Evolutionary conservation across 2,113 vertebrate species (phyloP).

Genomic region (Pao palembangensis): DNA sequence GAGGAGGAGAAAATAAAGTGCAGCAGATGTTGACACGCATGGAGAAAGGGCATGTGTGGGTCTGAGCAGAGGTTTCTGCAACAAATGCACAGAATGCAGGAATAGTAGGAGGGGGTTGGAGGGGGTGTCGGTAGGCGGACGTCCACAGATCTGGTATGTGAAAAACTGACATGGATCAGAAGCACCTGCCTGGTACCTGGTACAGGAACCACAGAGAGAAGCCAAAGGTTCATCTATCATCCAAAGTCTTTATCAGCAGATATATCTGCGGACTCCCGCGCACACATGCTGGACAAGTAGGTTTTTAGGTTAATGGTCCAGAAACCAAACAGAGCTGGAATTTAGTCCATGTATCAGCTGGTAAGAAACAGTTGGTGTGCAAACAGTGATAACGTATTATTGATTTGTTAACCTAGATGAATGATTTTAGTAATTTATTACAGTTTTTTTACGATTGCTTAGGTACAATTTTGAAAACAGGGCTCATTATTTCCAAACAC

Average conservation of each 20-base stretch:
- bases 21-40: too few species aligned
- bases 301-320: neutral
- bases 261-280: neutral
- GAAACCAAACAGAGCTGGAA: neutral
- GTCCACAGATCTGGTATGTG: constrained; percentile 9
- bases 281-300: neutral
- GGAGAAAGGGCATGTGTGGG: neutral
- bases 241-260: neutral
- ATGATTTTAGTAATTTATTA: too few species aligned
- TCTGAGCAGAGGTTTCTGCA: neutral
- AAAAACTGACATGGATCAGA: constrained; percentile 2
- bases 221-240: neutral
- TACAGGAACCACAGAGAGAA: neutral
- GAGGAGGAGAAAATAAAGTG: neutral
- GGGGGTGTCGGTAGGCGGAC: neutral
- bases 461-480: too few species aligned
- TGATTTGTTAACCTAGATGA: too few species aligned
- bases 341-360: neutral
- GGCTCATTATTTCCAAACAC: too few species aligned
- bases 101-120: neutral
- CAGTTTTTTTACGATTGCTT: too few species aligned
- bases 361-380: too few species aligned
- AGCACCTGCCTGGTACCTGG: neutral
- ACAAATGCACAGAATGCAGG: constrained; percentile 11
- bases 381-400: too few species aligned